Evolutionary conservation across 2,888 invertebrate species (phyloP).

Genomic region (Drosophila pseudotalamancana): DNA sequence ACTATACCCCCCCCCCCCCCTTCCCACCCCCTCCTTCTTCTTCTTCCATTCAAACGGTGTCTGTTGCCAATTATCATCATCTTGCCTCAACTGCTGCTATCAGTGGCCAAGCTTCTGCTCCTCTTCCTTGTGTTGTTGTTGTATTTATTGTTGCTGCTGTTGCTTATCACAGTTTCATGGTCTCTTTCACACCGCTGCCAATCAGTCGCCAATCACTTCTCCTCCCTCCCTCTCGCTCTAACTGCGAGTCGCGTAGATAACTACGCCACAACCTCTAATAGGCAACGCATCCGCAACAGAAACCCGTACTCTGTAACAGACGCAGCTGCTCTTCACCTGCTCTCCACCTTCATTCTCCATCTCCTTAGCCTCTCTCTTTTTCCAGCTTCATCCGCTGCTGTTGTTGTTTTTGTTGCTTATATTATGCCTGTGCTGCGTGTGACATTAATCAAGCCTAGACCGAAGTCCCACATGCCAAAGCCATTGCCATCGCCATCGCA

Average conservation of each 20-base stretch:
- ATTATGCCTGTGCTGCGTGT: constrained; percentile 52
- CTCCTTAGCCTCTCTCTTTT: neutral
- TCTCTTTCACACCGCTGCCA: constrained; percentile 41
- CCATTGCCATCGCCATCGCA: constrained; percentile 11
- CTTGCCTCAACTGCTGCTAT: constrained; percentile 1
- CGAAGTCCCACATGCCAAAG: constrained; percentile 36
- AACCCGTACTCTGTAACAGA: constrained; percentile 21
- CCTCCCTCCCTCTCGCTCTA: no score
- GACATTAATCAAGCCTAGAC: constrained; percentile 73
- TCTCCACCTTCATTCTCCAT: neutral
- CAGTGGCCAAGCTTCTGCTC: constrained; percentile 8
- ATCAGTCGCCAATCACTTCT: constrained; percentile 41
- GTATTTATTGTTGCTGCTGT: no score
- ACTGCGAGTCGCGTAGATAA: constrained; percentile 43
- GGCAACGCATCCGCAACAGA: constrained; percentile 63
- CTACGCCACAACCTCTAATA: constrained; percentile 70
- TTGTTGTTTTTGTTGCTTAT: constrained; percentile 34
- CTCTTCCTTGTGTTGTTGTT: no score
- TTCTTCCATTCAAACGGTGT: neutral
- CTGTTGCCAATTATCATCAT: constrained; percentile 21
- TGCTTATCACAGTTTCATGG: constrained; percentile 35
- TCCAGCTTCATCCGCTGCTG: neutral
- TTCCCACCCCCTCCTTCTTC: neutral
- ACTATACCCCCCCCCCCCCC: neutral
- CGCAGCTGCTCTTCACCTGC: neutral